These are phyloP conservation scores for Mobula birostris DNA, from an alignment of 2,113 vertebrate species.

Conservation along the genomic window DNA sequence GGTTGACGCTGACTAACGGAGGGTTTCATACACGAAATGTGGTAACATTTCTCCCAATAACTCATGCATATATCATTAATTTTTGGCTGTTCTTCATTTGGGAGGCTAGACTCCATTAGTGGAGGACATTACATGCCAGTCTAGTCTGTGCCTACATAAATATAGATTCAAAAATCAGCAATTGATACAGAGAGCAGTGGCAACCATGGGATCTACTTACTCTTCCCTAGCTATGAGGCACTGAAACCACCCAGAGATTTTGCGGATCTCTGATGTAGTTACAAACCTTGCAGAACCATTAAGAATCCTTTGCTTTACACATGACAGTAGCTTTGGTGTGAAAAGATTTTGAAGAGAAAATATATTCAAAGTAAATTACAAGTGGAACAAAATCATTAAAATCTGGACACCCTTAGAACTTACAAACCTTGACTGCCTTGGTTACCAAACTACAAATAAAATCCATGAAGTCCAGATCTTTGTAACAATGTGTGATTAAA, in stretches of 20 bases:
- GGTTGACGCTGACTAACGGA: too few species aligned
- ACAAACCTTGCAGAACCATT: neutral
- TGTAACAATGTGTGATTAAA: slow-evolving; percentile 83
- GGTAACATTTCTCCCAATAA: too few species aligned
- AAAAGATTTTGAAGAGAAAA: neutral
- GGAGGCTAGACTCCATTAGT: neutral
- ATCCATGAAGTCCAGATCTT: slow-evolving; percentile 90
- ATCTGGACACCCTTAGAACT: neutral
- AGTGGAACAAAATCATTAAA: neutral
- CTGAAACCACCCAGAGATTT: neutral
- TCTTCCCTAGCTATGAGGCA: neutral
- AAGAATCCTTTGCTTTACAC: neutral
- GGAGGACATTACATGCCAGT: neutral
- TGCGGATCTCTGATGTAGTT: neutral
- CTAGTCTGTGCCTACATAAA: neutral
- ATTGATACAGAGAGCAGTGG: neutral
- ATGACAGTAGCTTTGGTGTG: neutral
- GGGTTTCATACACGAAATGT: too few species aligned
- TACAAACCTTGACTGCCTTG: slow-evolving; percentile 74
- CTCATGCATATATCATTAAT: too few species aligned
- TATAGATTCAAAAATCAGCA: neutral
- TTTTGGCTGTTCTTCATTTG: neutral
- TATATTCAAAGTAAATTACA: neutral
- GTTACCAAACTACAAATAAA: slow-evolving; percentile 85
- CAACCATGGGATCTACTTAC: neutral